Conservation (phyloP, 2,113 vertebrate genomes). For the Cichladusa arquata region DNA sequence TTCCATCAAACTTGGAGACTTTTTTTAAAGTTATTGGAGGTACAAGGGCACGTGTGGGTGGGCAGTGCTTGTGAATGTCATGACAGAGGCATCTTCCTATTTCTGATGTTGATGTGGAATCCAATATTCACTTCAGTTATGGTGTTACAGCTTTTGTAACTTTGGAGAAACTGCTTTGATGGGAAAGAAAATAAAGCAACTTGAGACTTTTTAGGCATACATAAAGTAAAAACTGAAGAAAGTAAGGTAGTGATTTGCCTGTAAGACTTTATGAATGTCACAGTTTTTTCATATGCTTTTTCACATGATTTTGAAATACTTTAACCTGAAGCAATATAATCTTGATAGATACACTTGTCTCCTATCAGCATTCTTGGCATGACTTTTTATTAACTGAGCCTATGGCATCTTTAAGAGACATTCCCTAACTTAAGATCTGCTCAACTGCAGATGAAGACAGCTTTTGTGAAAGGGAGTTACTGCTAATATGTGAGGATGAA, state of each 20-base stretch:
- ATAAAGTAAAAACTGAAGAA: not conserved
- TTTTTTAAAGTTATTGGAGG: not conserved
- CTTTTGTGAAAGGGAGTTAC: not conserved
- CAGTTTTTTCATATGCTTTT: not conserved
- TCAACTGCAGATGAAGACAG: not conserved
- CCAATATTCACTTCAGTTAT: not conserved
- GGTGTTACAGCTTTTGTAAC: not conserved
- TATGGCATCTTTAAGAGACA: not conserved
- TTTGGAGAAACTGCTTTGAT: not conserved
- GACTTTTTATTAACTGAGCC: not conserved
- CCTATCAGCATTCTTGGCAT: not conserved
- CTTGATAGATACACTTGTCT: not conserved
- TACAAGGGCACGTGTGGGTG: fast-evolving
- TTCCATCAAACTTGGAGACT: not conserved
- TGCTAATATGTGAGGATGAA: not conserved
- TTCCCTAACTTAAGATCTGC: not conserved
- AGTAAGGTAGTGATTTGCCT: not conserved
- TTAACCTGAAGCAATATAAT: not conserved
- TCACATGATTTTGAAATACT: not conserved
- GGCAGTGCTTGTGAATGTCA: not conserved
- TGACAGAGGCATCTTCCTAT: not conserved
- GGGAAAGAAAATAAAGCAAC: not conserved
- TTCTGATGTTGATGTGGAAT: not conserved
- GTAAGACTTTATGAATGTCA: not conserved
- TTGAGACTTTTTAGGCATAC: not conserved